Base-by-base conservation (phyloP, 2,888 invertebrate genomes). In the Tubiluchus corallicola region DNA sequence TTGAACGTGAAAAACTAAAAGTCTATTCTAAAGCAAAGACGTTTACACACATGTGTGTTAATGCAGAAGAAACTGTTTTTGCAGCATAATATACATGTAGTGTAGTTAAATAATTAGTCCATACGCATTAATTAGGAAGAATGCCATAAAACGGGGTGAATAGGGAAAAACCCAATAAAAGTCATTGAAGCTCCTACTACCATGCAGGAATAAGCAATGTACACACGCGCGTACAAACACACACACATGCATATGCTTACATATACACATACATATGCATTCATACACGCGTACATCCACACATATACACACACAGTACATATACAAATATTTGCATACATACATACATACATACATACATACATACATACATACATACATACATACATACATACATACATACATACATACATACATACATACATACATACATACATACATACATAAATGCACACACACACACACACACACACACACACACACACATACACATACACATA, bases 331-430 rank as follows among this genome's bases (percentile, higher is more conserved):
- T 29, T 9, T n/a, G 29, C 29, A n/a, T n/a, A 29, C 29, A 29
- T 29, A 29, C 29, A 29, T n/a, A 29, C 29, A 29, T n/a, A 29
- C 29, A 29, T n/a, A 29, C 29, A 29, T n/a, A 29, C 29, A 29
- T n/a, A 29, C 29, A 29, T n/a, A 29, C 29, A 29, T n/a, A 29
- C 29, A 29, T n/a, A 29, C 29, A 29, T n/a, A 29, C 29, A 29
- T n/a, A 29, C 29, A 29, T n/a, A 29, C 29, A 29, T n/a, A 29
- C 29, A 29, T n/a, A 29, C 29, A 29, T n/a, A 29, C 29, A 29
- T n/a, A 29, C 29, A 29, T 29, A 29, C 29, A 29, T n/a, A 29
- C 29, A 29, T n/a, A n/a, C 29, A 29, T n/a, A n/a, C 9, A 29
- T n/a, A n/a, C 29, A 29, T n/a, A n/a, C 29, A 29, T n/a, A n/a